Conservation (phyloP, 1,140 invertebrate species). For the Drosophila baimaii region DNA sequence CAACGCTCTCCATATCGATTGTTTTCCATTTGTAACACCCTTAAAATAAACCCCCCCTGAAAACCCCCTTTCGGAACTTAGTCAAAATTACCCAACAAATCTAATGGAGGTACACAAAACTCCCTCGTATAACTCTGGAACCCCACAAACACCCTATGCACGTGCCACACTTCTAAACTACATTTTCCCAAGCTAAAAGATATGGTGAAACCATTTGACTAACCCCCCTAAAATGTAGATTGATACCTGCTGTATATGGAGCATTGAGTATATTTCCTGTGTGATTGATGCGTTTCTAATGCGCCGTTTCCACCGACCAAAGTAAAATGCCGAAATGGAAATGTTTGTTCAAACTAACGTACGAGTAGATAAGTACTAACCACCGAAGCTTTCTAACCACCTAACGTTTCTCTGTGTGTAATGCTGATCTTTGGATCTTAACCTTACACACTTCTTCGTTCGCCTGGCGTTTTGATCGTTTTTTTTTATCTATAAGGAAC, state of each 20-base stretch:
- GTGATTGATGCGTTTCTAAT: slow-evolving; percentile 72
- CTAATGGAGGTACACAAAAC: slow-evolving; percentile 35
- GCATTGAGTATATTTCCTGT: slow-evolving; percentile 19
- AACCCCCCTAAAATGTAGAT: slow-evolving; percentile 35
- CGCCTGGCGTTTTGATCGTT: slow-evolving; percentile 43
- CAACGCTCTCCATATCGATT: slow-evolving; percentile 18
- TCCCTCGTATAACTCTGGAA: slow-evolving; percentile 7
- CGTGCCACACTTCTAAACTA: slow-evolving; percentile 36
- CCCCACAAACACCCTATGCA: slow-evolving; percentile 26
- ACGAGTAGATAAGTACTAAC: slow-evolving; percentile 49
- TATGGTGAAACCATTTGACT: slow-evolving; percentile 26
- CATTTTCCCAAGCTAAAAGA: background rate
- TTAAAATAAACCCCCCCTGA: background rate
- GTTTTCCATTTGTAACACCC: slow-evolving; percentile 40
- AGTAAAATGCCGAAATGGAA: slow-evolving; percentile 18
- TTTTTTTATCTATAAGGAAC: slow-evolving; percentile 61
- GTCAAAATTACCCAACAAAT: slow-evolving; percentile 28
- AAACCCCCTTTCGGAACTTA: slow-evolving; percentile 15
- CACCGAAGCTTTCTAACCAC: slow-evolving; percentile 29
- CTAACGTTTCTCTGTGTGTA: slow-evolving; percentile 17
- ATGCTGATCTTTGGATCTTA: slow-evolving; percentile 26
- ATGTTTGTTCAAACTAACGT: slow-evolving; percentile 18
- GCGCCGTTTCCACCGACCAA: slow-evolving; percentile 14
- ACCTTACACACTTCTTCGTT: slow-evolving; percentile 44
- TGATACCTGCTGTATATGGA: slow-evolving; percentile 12